phyloP scores from a whole-genome alignment of 2,797 vertebrate genomes.

The Sebastolobus altivelis region DNA sequence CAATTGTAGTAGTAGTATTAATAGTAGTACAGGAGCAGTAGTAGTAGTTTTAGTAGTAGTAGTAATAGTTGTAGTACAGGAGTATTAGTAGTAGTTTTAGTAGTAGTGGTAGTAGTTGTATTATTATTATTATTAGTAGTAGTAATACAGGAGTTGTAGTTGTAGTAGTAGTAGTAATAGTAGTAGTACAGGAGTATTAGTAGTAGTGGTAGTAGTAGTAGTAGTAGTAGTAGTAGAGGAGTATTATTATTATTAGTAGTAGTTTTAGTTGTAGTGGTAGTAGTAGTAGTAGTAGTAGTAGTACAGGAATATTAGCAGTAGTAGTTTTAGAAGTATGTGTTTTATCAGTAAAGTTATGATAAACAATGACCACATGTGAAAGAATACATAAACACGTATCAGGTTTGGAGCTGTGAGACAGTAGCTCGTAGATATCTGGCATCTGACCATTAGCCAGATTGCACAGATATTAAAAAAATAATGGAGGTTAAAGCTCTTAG shows the following conservation, averaged over 20 bases:
- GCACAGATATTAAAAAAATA: constrained; percentile 50
- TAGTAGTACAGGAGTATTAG: too few relatives aligned
- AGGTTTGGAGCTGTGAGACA: background rate
- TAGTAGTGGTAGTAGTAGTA: too few relatives aligned
- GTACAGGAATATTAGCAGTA: background rate
- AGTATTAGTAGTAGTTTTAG: too few relatives aligned
- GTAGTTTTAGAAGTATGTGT: background rate
- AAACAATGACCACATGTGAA: background rate
- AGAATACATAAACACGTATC: background rate
- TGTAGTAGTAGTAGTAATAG: background rate
- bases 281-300: background rate
- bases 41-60: too few relatives aligned
- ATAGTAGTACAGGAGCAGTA: too few relatives aligned
- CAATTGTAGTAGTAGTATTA: too few relatives aligned
- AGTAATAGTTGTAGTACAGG: too few relatives aligned
- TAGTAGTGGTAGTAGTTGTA: too few relatives aligned
- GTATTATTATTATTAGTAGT: background rate
- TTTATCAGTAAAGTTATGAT: background rate
- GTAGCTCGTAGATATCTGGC: constrained; percentile 12
- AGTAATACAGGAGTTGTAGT: background rate
- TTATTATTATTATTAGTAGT: too few relatives aligned
- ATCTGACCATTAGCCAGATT: constrained; percentile 33
- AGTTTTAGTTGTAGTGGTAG: background rate
- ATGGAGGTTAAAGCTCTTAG: constrained; percentile 51
- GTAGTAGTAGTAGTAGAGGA: background rate